Conservation (phyloP, 2,888 invertebrate genomes). For the Cryptus armator region DNA sequence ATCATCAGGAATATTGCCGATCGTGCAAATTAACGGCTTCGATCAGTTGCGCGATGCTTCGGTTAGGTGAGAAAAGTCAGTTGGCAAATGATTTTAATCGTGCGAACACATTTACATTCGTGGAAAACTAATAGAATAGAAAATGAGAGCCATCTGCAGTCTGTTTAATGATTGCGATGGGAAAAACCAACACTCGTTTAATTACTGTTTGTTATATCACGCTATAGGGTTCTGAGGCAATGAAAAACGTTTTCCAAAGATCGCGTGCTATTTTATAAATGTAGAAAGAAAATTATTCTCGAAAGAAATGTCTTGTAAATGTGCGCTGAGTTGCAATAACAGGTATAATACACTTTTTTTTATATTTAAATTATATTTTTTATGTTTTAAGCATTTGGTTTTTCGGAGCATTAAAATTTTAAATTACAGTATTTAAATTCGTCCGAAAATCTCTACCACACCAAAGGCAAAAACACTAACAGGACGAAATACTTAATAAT, state of each 20-base stretch:
- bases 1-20: slow-evolving; percentile 27
- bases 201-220: background rate
- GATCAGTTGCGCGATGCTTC: slow-evolving; percentile 24
- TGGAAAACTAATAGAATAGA: background rate
- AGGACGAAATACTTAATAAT: too few species aligned
- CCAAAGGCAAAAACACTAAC: too few species aligned
- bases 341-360: too few species aligned
- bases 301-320: too few species aligned
- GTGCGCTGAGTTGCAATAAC: too few species aligned
- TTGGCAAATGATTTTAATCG: slow-evolving; percentile 38
- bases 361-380: too few species aligned
- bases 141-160: background rate
- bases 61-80: background rate
- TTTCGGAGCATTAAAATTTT: too few species aligned
- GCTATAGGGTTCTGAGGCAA: background rate
- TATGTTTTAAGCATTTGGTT: too few species aligned
- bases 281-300: too few species aligned
- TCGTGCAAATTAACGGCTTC: slow-evolving; percentile 50
- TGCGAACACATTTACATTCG: background rate
- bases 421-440: too few species aligned
- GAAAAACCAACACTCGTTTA: slow-evolving; percentile 9
- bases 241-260: background rate
- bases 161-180: background rate
- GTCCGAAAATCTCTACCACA: too few species aligned
- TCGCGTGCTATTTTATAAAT: too few species aligned